Base-by-base conservation (phyloP, 2,888 invertebrate genomes). In the Archips crataeganus region DNA sequence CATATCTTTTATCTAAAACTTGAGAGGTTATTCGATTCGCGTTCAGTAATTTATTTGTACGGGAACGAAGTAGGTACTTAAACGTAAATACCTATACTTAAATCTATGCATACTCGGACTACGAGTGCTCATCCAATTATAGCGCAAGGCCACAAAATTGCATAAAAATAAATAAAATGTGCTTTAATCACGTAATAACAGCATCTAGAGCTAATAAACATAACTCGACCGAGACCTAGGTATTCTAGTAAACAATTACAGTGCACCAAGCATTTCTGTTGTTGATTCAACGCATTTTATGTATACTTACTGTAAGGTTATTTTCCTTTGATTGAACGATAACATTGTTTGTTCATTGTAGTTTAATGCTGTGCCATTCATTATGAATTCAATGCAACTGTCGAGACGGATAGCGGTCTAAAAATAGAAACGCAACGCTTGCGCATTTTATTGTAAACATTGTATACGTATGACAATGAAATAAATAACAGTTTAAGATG, bases 181-280 rank as follows among this genome's bases (percentile, higher is more conserved):
- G 32, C 32, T 10, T 32, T 11, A 57, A 57, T 57, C 4, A 11
- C 57, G 23, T 13, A 32, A 65, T 34, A 36, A 15, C 13, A 9
- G 39, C 39, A 9, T 54, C 49, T 11, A 32, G 51, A 10, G n/a
- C 39, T 65, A 10, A 54, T 45, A 62, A 45, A 10, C 15, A 62
- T 42, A 45, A 51, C n/a, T 34, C 51, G 49, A 51, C 64, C 64
- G 36, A 49, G 64, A 65, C 64, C 64, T 65, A 65, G 47, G 9
- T 51, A 32, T 9, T 47, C 34, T 15, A 65, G 51, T 15, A 65
- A 36, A 65, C 65, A 39, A 49, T 51, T 23, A 65, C 51, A 36
- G 51, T 39, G 51, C 15, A 15, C 32, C 6, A 65, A 2, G 32
- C 32, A 32, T 11, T 9, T 23, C 23, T 23, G 23, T 23, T 54